Percentiles rank a stretch among this genome's conserved stretches.
phyloP scores from a whole-genome alignment of 2,888 invertebrate genomes.

The Eupithecia abbreviata region DNA sequence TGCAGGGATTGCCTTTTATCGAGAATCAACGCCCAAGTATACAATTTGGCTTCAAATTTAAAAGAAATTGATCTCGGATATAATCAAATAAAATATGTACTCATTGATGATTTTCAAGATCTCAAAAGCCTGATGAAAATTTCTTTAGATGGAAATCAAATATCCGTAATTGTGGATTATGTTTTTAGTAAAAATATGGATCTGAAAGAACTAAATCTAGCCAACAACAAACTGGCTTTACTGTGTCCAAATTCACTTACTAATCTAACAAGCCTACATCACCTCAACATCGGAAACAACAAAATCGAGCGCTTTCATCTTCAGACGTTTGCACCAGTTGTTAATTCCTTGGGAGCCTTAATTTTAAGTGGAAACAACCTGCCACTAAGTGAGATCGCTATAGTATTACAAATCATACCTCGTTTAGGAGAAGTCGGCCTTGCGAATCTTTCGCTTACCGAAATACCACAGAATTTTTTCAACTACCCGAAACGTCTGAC shows the following conservation, averaged over 20 bases:
- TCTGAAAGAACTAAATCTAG: slow-evolving; percentile 84
- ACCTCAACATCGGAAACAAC: slow-evolving; percentile 90
- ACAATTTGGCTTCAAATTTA: slow-evolving; percentile 89
- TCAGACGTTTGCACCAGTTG: slow-evolving; percentile 84
- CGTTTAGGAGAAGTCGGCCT: slow-evolving; percentile 84
- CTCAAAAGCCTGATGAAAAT: slow-evolving; percentile 86
- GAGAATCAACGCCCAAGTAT: slow-evolving; percentile 90
- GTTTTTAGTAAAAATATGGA: slow-evolving; percentile 85
- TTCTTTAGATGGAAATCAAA: slow-evolving; percentile 89
- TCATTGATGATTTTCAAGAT: slow-evolving; percentile 88
- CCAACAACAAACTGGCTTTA: slow-evolving; percentile 89
- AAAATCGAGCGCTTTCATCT: slow-evolving; percentile 88
- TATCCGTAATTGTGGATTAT: slow-evolving; percentile 89
- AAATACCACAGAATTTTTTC: slow-evolving; percentile 84
- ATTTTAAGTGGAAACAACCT: slow-evolving; percentile 89
- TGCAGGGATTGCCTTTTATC: slow-evolving; percentile 89
- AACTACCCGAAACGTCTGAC: slow-evolving; percentile 84
- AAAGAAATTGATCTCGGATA: slow-evolving; percentile 90
- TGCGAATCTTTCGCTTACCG: slow-evolving; percentile 83
- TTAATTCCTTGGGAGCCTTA: slow-evolving; percentile 85
- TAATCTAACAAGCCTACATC: slow-evolving; percentile 87
- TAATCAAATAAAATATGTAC: slow-evolving; percentile 90
- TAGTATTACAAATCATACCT: slow-evolving; percentile 83
- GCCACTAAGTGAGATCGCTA: slow-evolving; percentile 81
- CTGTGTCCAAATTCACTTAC: slow-evolving; percentile 89